Evolutionary conservation across 1,140 invertebrate genomes (phyloP).

Genomic region (Anastatus disparis): DNA sequence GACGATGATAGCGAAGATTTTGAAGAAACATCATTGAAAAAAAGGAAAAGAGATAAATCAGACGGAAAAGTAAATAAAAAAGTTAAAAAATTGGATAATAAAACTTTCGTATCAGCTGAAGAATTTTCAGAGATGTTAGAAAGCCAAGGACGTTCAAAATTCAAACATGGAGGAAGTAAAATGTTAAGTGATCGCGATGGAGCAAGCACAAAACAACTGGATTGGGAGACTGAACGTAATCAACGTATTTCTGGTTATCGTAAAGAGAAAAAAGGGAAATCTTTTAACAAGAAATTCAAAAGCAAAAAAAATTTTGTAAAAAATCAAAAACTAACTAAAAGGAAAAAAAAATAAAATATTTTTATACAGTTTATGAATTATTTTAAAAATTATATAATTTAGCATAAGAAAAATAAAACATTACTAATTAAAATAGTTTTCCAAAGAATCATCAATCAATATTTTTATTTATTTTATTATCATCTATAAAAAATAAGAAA

Average conservation of each 20-base stretch:
- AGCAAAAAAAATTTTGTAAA: conserved; percentile 21
- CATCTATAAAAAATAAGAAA: too few relatives aligned
- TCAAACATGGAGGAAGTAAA: conserved; percentile 72
- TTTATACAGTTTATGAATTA: conserved; percentile 1
- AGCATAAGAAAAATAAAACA: not conserved
- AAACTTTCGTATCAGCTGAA: conserved; percentile 77
- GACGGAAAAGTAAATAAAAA: conserved; percentile 29
- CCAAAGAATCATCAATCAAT: not conserved
- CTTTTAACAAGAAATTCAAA: not conserved
- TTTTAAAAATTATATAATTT: not conserved
- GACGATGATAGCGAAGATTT: conserved; percentile 42
- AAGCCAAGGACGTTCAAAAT: conserved; percentile 71
- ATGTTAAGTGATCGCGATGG: conserved; percentile 74
- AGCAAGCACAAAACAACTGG: conserved; percentile 73
- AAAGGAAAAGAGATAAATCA: conserved; percentile 38
- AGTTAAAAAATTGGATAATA: conserved; percentile 43
- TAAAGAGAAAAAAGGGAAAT: conserved; percentile 43
- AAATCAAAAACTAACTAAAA: not conserved
- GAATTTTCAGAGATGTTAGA: conserved; percentile 79
- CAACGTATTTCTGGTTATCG: conserved; percentile 49
- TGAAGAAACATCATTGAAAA: conserved; percentile 10
- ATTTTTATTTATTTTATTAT: too few relatives aligned
- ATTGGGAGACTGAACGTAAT: conserved; percentile 73
- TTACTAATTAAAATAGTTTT: not conserved
- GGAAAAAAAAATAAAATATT: conserved; percentile 15